A percentile compares a stretch with the other conserved stretches of the same genome.
Conservation (phyloP, 2,888 invertebrate genomes). For the Marasmarcha lunaedactyla region DNA sequence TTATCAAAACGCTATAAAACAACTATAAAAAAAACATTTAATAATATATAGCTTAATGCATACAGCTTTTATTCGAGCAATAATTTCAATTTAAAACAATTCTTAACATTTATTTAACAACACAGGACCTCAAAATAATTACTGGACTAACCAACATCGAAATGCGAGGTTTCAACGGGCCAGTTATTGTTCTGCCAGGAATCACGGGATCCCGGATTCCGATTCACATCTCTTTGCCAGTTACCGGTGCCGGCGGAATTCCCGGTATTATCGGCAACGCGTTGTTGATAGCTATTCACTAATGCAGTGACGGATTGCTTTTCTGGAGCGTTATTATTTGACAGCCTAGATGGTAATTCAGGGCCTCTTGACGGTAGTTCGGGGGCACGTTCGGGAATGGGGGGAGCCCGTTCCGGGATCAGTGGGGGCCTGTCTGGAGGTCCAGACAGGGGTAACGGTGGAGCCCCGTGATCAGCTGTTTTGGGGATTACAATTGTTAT, state of each 20-base stretch:
- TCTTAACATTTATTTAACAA: too few species aligned
- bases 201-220: conserved; percentile 19
- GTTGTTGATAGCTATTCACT: conserved; percentile 55
- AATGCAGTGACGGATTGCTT: conserved; percentile 49
- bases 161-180: conserved; percentile 48
- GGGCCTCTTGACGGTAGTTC: conserved; percentile 10
- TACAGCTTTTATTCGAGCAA: too few species aligned
- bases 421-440: conserved; percentile 34
- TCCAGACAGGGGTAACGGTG: conserved; percentile 39
- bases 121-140: too few species aligned
- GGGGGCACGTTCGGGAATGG: conserved; percentile 21
- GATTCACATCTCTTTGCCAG: conserved; percentile 23
- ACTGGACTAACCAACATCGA: conserved; percentile 55
- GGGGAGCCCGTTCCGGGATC: conserved; percentile 32
- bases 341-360: conserved; percentile 14
- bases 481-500: conserved; percentile 6
- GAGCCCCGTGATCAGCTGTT: conserved; percentile 32
- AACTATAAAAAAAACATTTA: too few species aligned
- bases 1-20: too few species aligned
- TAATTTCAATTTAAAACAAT: too few species aligned
- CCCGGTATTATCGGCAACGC: conserved; percentile 28
- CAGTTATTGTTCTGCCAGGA: conserved; percentile 35
- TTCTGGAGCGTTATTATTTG: too few species aligned
- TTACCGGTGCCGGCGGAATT: conserved; percentile 7
- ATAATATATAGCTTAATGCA: too few species aligned